Base-by-base conservation (phyloP, 2,797 vertebrate species). In the Pipistrellus nathusii region DNA sequence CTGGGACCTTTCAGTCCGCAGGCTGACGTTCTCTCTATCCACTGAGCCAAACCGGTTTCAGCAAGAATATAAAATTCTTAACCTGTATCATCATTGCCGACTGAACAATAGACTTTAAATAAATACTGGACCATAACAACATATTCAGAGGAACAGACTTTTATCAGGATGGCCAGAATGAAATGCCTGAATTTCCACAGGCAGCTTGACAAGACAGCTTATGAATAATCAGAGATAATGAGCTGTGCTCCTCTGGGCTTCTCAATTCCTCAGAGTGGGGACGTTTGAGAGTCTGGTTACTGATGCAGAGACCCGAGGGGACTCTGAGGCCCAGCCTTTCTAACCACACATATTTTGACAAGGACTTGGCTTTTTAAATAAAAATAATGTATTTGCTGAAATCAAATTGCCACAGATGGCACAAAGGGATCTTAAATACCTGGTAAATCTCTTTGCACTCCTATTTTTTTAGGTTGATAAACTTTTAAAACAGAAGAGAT, bases 401-500 rank as follows among this genome's bases (percentile, higher is more conserved):
- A 83, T 93, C 83, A 95, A 23, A 93, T 27, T 68, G 48, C 71
- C 32, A 69, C 15, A 93, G 84, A 84, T 32, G 13, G 44, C 80
- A 91, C n/a, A 23, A 87, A 84, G 62, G 84, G 53, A 89, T 84
- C 75, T 80, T 59, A 89, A 90, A 71, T 82, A 91, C 32, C 51
- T 71, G 21, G 7, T 84, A 91, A 84, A 53, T 88, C 51, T 76
- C 59, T 77, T 57, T 73, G 62, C 5, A 46, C 14, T 48, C 14
- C 20, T 73, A 53, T 72, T 81, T 83, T 89, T 73, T 76, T 69
- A 77, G 48, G 59, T 84, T 92, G 64, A 88, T 72, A 10, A 94
- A 96, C 57, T 91, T 97, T 12, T 3, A 77, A 94, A 96, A 86
- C 18, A 95, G 69, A 92, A 92, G 25, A 95, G 20, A 84, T 92